These are phyloP conservation scores for Mystacornis crossleyi DNA, from an alignment of 2,113 vertebrate genomes.

Conservation along the genomic window DNA sequence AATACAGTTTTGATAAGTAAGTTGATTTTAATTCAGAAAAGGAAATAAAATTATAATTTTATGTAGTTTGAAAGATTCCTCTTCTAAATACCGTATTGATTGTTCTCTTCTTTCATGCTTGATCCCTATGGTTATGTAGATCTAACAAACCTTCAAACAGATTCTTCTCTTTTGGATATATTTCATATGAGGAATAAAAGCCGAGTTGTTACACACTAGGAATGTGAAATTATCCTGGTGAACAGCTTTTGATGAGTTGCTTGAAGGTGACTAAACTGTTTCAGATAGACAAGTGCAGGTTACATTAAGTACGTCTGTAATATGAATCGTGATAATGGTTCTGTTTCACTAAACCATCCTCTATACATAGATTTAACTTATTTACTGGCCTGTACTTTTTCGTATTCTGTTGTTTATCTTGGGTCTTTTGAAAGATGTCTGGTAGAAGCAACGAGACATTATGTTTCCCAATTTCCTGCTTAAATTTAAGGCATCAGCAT, in stretches of 20 bases:
- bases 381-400: not conserved
- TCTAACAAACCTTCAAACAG: not conserved
- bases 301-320: not conserved
- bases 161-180: not conserved
- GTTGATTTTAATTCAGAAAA: conserved; percentile 28
- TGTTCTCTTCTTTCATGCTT: not conserved
- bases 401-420: not conserved
- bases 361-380: not conserved
- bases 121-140: not conserved
- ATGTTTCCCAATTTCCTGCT: not conserved
- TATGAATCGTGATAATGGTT: not conserved
- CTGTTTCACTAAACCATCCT: not conserved
- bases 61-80: not conserved
- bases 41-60: not conserved
- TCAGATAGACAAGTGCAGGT: not conserved
- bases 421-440: not conserved
- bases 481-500: not conserved
- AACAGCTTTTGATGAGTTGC: not conserved
- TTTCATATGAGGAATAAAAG: not conserved
- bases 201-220: not conserved
- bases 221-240: not conserved
- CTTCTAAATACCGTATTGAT: not conserved
- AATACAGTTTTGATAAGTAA: conserved; percentile 99
- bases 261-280: not conserved
- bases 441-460: not conserved